Conservation (phyloP, 53 echinoderm and acorn worm species). For the Patiria pectinifera region DNA sequence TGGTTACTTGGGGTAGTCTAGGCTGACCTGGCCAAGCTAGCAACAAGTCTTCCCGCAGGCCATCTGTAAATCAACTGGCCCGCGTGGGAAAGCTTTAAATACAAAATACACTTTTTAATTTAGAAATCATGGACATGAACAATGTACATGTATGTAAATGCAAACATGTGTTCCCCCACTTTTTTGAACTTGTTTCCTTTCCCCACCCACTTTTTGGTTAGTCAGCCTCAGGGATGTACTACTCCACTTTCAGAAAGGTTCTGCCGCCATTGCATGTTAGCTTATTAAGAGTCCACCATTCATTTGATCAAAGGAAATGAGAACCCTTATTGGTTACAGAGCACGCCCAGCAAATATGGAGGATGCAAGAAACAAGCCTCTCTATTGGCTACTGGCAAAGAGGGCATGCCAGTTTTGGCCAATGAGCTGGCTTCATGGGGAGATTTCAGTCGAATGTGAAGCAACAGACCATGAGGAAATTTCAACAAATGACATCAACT, state of each 20-base stretch:
- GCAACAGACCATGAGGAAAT: neutral
- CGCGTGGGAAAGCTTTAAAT: neutral
- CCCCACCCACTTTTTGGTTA: too few relatives aligned
- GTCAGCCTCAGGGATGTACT: too few relatives aligned
- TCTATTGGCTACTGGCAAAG: neutral
- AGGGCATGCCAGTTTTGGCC: neutral
- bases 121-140: neutral
- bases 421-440: neutral
- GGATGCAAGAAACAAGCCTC: neutral
- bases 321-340: neutral
- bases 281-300: neutral
- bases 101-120: neutral
- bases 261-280: neutral
- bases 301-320: neutral
- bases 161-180: too few relatives aligned
- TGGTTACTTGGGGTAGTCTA: neutral
- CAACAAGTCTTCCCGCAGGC: constrained; percentile 18
- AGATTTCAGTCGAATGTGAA: neutral
- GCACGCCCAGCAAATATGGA: neutral
- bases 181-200: too few relatives aligned
- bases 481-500: too few relatives aligned
- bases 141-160: neutral
- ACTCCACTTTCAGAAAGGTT: too few relatives aligned
- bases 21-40: neutral
- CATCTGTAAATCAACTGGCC: neutral